Evolutionary conservation across 1,140 invertebrate species (phyloP), one percentile per base, ranked within the genome.

Genomic region (Oreohelix idahoensis): DNA sequence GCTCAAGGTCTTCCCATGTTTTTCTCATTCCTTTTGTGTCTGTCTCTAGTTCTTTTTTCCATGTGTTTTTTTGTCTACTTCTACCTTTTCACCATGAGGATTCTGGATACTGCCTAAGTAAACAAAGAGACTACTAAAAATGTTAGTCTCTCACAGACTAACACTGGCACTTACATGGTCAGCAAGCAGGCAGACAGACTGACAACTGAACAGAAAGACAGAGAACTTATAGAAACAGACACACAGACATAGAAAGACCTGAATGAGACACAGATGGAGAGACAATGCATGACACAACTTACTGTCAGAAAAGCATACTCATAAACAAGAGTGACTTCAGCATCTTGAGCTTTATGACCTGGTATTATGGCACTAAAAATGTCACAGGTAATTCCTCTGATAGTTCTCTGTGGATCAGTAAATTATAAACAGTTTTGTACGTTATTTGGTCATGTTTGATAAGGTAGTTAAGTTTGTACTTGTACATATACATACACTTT

Each of bases 351-450:
- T 29, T 20, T 11, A 51, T 39, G 53, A 76, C 53, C 20, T 76
- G 74, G 45, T n/a, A 76, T 35, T 1, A 76, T 51, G 4, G 39
- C 45, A 51, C 45, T 76, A 26, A 29, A 76, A 35, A 76, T 36
- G 53, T 76, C 74, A 76, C 74, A 76, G 13, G 20, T 51, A 39
- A 76, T 49, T 29, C 74, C 74, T 76, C 74, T 8, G 26, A 51
- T n/a, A n/a, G 74, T 76, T 51, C 74, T 39, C 74, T 76, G 63
- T 66, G 63, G 32, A 66, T 32, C 11, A 66, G 32, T n/a, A 66
- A 15, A 29, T 58, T 35, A 66, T 32, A 66, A 10, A 26, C 32
- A 66, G 58, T 20, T 26, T n/a, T 66, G 23, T 5, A n/a, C 26
- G 8, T 10, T n/a, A 32, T n/a, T 66, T 10, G 5, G 4, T 66